A percentile compares a stretch with the other conserved stretches of the same genome.
These are phyloP conservation scores for Tenualosa thibaudeaui DNA, from an alignment of 2,797 vertebrate species.

Conservation along the genomic window DNA sequence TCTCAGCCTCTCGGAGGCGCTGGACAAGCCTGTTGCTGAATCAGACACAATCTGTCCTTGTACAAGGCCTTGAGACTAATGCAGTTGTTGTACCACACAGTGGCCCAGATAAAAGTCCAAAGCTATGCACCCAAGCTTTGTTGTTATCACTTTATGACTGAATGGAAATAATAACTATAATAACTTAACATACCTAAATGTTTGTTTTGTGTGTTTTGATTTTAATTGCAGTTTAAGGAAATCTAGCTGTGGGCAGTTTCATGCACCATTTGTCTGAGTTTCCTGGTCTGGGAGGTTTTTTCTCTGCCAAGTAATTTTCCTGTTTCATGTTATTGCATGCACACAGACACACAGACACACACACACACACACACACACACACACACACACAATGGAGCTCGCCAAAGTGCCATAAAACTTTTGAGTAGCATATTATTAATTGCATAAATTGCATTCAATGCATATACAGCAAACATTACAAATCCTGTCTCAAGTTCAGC, in stretches of 20 bases:
- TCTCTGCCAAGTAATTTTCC: conserved; percentile 37
- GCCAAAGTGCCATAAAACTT: neutral
- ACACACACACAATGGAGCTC: neutral
- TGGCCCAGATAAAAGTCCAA: neutral
- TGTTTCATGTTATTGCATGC: conserved; percentile 36
- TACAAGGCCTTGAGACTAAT: neutral
- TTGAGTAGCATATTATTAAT: neutral
- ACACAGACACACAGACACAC: neutral
- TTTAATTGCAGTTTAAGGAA: conserved; percentile 37
- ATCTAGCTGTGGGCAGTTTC: conserved; percentile 35
- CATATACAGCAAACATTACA: neutral
- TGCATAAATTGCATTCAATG: neutral
- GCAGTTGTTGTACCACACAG: neutral
- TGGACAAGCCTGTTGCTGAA: conserved; percentile 2
- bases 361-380: conserved; percentile 12
- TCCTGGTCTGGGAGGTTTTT: conserved; percentile 14
- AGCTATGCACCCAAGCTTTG: conserved; percentile 16
- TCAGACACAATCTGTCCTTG: neutral
- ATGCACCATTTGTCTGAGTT: conserved; percentile 37
- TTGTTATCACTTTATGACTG: conserved; percentile 33
- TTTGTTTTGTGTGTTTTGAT: conserved; percentile 41
- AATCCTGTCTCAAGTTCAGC: neutral
- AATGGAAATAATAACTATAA: conserved; percentile 40
- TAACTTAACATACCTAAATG: conserved; percentile 40
- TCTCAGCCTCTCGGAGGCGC: conserved; percentile 23